Evolutionary conservation across 2,797 vertebrate species (phyloP), one percentile per base, ranked within the genome.

Genomic region (Bryconaethiops microstoma): DNA sequence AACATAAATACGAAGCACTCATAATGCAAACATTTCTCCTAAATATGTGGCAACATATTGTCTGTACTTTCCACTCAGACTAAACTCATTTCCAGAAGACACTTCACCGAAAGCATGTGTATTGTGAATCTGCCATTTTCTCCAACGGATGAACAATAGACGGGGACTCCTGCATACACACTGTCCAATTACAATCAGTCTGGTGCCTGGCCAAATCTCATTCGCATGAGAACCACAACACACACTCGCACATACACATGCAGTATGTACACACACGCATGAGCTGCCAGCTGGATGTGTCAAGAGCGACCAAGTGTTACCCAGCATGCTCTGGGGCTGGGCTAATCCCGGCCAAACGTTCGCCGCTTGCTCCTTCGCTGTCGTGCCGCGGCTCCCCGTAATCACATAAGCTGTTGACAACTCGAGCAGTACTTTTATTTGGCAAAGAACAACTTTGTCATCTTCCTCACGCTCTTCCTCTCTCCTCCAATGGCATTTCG

Each of bases 61-160:
- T 67, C 39, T 86, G 82, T 84, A 75, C n/a, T 75, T 87, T 90
- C 87, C 80, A 63, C 13, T 45, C 42, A 74, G 78, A 87, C 87
- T 85, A 83, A 83, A 79, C 84, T 83, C 70, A 82, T 62, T 78
- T 70, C 83, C 59, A 72, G 77, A 74, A 71, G 83, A 71, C 69
- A 67, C 81, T n/a, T 16, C 16, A 16, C 64, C 78, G 68, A 52
- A 78, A 86, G 76, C 86, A 84, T 59, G 74, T 6, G 62, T n/a
- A 85, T 85, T 86, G 87, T 86, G 85, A 62, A n/a, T 40, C 57
- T 87, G 85, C 83, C 86, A 83, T 86, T 87, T 88, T 57, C 82
- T 2, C 52, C 77, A 82, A 25, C 76, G 69, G 69, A 67, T 9
- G n/a, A 81, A 81, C 72, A 80, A 80, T 16, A 76, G 74, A 76